Evolutionary conservation across 2,888 invertebrate genomes (phyloP).

Genomic region (Cerastoderma edule): DNA sequence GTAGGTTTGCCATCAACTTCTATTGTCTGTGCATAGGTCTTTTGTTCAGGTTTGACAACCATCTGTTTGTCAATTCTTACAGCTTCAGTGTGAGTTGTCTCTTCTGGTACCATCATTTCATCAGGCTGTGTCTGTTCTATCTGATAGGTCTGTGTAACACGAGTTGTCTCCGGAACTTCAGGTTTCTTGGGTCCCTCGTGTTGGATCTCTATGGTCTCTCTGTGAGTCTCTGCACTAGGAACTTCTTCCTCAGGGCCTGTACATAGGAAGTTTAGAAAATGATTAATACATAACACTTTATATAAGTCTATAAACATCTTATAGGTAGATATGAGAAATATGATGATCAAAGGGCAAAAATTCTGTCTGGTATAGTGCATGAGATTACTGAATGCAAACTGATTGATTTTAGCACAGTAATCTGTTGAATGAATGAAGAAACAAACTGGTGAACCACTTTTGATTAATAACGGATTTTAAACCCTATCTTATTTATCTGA

Average conservation of each 20-base stretch:
- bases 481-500: too few species aligned
- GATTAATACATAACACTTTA: too few species aligned
- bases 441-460: too few species aligned
- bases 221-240: conserved; percentile 73
- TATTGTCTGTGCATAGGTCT: conserved; percentile 40
- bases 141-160: conserved; percentile 58
- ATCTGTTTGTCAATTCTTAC: conserved; percentile 59
- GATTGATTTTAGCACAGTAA: too few species aligned
- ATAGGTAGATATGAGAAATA: too few species aligned
- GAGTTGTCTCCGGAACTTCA: conserved; percentile 53
- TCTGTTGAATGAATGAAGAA: too few species aligned
- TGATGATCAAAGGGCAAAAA: too few species aligned
- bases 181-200: conserved; percentile 55
- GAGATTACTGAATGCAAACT: too few species aligned
- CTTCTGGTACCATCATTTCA: conserved; percentile 64
- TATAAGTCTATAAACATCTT: too few species aligned
- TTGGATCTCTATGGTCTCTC: conserved; percentile 77
- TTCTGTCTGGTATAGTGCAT: too few species aligned
- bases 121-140: conserved; percentile 48
- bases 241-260: conserved; percentile 72
- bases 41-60: conserved; percentile 38
- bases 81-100: conserved; percentile 61
- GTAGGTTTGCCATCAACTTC: conserved; percentile 33
- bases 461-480: too few species aligned
- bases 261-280: too few species aligned